phyloP scores from a whole-genome alignment of 1,140 invertebrate genomes.

The roundworm (Caenorhabditis elegans) region WBcel235 BX284606.5:12102501-12103000 shows the following conservation, averaged over 20 bases:
- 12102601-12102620: no score
- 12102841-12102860: slow-evolving; percentile 72
- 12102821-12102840: slow-evolving; percentile 66
- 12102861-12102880: slow-evolving; percentile 80
- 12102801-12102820: slow-evolving; percentile 69
- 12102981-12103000: no score
- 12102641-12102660: no score
- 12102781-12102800: slow-evolving; percentile 68
- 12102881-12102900: slow-evolving; percentile 88
- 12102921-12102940: slow-evolving; percentile 87
- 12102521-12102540: no score
- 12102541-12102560: no score
- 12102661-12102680: no score
- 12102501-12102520: no score
- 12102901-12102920: slow-evolving; percentile 83
- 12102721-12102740: slow-evolving; percentile 23
- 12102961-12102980: slow-evolving; percentile 68
- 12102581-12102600: no score
- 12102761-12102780: slow-evolving; percentile 43
- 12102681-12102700: no score
- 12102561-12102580: no score
- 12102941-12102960: slow-evolving; percentile 88
- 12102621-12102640: no score
- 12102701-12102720: not conserved
- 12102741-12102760: slow-evolving; percentile 13